phyloP scores from a whole-genome alignment of 2,888 invertebrate species.

The Meteorus colon region DNA sequence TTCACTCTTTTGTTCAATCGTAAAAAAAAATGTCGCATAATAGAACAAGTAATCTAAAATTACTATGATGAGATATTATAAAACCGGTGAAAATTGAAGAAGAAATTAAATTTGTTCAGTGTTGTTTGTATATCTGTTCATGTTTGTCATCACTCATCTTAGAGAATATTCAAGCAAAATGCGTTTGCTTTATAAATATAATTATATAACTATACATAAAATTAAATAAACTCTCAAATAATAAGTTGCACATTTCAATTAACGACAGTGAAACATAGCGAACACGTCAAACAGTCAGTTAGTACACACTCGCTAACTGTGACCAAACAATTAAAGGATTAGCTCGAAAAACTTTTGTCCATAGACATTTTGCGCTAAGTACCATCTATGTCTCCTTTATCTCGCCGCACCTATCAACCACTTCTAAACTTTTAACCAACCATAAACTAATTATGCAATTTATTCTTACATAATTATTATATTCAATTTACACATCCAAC shows the following conservation, averaged over 20 bases:
- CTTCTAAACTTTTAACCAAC: not conserved
- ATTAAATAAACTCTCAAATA: constrained; percentile 16
- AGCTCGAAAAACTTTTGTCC: constrained; percentile 51
- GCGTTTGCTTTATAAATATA: constrained; percentile 1
- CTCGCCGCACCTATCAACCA: not conserved
- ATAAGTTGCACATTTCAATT: constrained; percentile 58
- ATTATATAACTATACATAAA: not conserved
- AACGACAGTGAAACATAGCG: constrained; percentile 59
- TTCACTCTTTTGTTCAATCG: too few relatives aligned
- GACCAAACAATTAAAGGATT: constrained; percentile 69
- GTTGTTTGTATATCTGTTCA: too few relatives aligned
- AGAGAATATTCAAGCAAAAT: too few relatives aligned
- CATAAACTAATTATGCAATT: not conserved
- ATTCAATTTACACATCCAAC: not conserved
- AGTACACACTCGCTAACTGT: constrained; percentile 64
- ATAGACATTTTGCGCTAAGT: not conserved
- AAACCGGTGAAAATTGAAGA: too few relatives aligned
- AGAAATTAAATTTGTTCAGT: too few relatives aligned
- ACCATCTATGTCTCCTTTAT: not conserved
- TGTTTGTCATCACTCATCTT: too few relatives aligned
- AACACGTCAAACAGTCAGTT: constrained; percentile 54
- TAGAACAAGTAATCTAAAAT: too few relatives aligned
- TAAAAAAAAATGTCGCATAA: too few relatives aligned
- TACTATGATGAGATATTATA: too few relatives aligned
- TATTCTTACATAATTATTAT: not conserved